Percentiles rank a stretch among this genome's conserved stretches.
Conservation (phyloP, 2,113 vertebrate species). For the Gnathonemus longibarbis region DNA sequence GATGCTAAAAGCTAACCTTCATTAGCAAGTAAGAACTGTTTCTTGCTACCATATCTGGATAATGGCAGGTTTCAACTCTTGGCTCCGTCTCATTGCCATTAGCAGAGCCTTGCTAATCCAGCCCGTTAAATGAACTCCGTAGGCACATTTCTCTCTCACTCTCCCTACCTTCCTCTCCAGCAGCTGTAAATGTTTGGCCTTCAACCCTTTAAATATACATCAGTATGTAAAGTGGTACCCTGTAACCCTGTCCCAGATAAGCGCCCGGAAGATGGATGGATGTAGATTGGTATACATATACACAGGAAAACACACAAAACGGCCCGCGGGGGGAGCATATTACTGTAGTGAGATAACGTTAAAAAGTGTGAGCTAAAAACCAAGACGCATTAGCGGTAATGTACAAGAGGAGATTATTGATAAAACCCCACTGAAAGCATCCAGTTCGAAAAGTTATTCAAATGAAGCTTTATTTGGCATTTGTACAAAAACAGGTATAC, state of each 20-base stretch:
- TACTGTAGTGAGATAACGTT: not conserved
- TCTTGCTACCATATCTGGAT: not conserved
- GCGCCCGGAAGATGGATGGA: not conserved
- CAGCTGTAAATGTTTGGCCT: not conserved
- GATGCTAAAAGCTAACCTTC: not conserved
- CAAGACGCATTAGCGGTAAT: not conserved
- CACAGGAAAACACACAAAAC: not conserved
- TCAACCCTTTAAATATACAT: slow-evolving; percentile 8
- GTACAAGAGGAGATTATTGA: not conserved
- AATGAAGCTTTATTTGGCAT: not conserved
- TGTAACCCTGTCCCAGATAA: not conserved
- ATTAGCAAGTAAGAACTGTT: not conserved
- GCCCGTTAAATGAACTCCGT: not conserved
- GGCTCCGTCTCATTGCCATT: not conserved
- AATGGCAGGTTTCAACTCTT: not conserved
- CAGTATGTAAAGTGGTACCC: slow-evolving; percentile 4
- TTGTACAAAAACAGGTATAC: not conserved
- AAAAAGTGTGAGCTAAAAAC: not conserved
- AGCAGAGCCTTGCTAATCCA: not conserved
- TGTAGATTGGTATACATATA: not conserved
- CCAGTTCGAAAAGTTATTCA: not conserved
- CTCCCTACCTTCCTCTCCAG: not conserved
- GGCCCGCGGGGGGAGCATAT: not conserved
- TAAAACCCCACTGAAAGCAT: not conserved
- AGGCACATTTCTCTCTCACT: not conserved